Base-by-base conservation (phyloP, 2,888 invertebrate species). In the Cerastis leucographa region DNA sequence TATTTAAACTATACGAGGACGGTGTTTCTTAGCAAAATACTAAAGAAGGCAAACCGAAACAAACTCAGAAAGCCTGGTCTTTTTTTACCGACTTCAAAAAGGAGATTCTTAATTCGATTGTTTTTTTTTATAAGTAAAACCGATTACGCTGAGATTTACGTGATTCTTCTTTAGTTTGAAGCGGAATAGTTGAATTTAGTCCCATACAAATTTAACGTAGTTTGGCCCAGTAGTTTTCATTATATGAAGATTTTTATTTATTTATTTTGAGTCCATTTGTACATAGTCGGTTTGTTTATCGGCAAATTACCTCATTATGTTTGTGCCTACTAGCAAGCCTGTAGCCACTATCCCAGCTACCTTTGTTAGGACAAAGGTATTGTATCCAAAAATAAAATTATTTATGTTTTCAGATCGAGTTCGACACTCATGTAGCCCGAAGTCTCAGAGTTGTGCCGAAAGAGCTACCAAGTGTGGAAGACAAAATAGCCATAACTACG, bases 391-490 rank as follows among this genome's bases (percentile, higher is more conserved):
- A 29, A 22, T 56, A 22, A 22, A 40, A 29, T 61, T 14, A 25
- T 29, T 22, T 51, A 40, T 11, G 65, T 19, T 85, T 87, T 56
- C 93, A 97, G 96, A 97, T 97, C 72, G 97, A 97, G 75, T 97
- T 97, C 86, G 95, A 97, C 81, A 97, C 96, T 11, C 97, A 97
- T 81, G 97, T 97, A 1, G 96, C 97, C 0, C 95, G 94, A 71
- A 96, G 97, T 80, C 92, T 97, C 44, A 93, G 94, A 91, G 96
- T 97, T 1, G 90, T 96, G 51, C 92, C 97, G 6, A 97, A 96
- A 88, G 97, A 97, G 90, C 91, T 97, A 90, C 97, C 97, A 0
- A 95, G 97, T 59, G 96, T 98, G 22, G 96, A 97, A 54, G 95
- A 97, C 74, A 94, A 94, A 83, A 94, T 97, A 5, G 97, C 97